phyloP scores from a whole-genome alignment of 2,888 invertebrate species.

The Limnephilus auricula region DNA sequence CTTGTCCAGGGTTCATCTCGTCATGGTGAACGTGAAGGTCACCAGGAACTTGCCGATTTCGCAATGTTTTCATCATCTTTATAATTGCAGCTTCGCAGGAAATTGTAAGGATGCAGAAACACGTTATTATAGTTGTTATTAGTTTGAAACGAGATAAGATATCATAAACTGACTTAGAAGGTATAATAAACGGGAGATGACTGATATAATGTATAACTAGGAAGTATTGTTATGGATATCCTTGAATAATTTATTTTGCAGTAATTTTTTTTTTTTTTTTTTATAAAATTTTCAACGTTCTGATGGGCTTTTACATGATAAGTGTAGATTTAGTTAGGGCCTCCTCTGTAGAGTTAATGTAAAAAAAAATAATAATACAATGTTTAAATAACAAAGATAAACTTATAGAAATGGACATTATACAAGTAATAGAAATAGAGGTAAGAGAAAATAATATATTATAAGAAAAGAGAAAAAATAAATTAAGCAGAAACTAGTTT shows the following conservation, averaged over 20 bases:
- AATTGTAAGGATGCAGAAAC: background rate
- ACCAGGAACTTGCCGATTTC: background rate
- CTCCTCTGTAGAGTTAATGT: too few relatives aligned
- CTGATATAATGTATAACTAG: too few relatives aligned
- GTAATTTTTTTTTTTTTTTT: background rate
- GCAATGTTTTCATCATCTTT: background rate
- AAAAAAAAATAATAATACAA: too few relatives aligned
- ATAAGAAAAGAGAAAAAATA: too few relatives aligned
- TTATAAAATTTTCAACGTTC: too few relatives aligned
- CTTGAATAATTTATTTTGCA: background rate
- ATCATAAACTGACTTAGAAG: background rate
- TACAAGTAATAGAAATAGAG: too few relatives aligned
- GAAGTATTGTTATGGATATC: background rate
- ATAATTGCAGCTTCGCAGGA: background rate
- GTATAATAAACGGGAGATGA: background rate
- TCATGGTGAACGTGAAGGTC: background rate
- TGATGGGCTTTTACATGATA: too few relatives aligned
- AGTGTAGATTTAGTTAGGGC: too few relatives aligned
- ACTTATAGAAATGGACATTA: too few relatives aligned
- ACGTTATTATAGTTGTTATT: background rate
- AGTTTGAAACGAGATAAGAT: background rate
- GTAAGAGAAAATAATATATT: too few relatives aligned
- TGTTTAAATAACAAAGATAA: too few relatives aligned
- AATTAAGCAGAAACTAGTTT: too few relatives aligned
- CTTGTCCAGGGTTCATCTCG: slow-evolving; percentile 25